Evolutionary conservation across 1,140 invertebrate genomes (phyloP), one percentile per base, ranked within the genome.

Genomic region (Hyposmocoma kahamanoa): DNA sequence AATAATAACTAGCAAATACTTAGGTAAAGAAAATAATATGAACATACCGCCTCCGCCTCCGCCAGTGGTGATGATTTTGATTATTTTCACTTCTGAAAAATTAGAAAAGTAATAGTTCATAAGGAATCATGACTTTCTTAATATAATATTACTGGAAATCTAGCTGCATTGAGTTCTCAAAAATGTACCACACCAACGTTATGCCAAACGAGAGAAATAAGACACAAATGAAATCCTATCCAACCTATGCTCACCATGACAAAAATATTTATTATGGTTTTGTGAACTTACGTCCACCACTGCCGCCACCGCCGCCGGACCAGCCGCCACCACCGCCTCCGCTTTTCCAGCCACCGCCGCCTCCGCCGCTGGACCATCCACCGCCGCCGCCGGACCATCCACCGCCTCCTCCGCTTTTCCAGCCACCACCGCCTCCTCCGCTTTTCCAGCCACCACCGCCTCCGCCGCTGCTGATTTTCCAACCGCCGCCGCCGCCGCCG

Each of bases 391-490:
- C 50, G 24, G 44, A 54, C 50, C 53, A 56, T 18, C 66, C 62
- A 34, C 65, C 49, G 39, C 50, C 41, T 21, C 57, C 44, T 42
- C 52, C 45, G 17, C 66, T 13, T 21, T 6, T 5, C 22, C 46
- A 47, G 22, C 53, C 53, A 19, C 64, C 49, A 22, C 53, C 42
- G 13, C 51, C 47, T 6, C 66, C 49, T 30, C 59, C 49, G 24
- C 56, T 47, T 15, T 49, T 45, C 30, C 57, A 41, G 44, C 49
- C 52, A 15, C 67, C 56, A 17, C 63, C 58, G 4, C 56, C 55
- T 5, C 67, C 18, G 32, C 45, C 45, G 18, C 13, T 13, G 43
- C 43, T 22, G 2, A 17, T 13, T 28, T 24, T 26, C 42, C 42
- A 44, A 24, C 42, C 42, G 18, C 47, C 39, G 18, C 47, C 36